These are phyloP conservation scores for Epinotia brunnichana DNA, from an alignment of 2,888 invertebrate species.

Conservation along the genomic window DNA sequence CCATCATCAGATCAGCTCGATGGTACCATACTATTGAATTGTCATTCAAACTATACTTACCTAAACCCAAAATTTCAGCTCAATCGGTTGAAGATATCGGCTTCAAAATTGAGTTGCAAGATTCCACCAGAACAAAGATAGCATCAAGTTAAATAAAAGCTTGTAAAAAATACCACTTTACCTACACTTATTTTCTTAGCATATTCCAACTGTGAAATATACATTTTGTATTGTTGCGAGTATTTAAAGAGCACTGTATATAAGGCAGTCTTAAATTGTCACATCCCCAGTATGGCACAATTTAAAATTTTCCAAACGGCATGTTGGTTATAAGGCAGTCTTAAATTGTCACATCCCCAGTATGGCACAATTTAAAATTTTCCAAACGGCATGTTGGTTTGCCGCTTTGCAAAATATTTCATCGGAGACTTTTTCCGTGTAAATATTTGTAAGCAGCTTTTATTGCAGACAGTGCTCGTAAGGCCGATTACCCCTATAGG, in stretches of 20 bases:
- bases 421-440: conserved; percentile 51
- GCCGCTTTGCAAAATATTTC: conserved; percentile 45
- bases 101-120: no score
- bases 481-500: conserved; percentile 53
- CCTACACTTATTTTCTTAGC: background rate
- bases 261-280: conserved; percentile 9
- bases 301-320: conserved; percentile 14
- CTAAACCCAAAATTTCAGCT: no score
- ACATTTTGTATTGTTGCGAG: background rate
- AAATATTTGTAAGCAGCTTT: conserved; percentile 57
- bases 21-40: no score
- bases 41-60: no score
- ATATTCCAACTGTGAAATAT: background rate
- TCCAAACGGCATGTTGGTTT: conserved; percentile 16
- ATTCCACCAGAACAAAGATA: no score
- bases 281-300: background rate
- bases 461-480: conserved; percentile 52
- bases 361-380: conserved; percentile 12
- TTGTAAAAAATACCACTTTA: no score
- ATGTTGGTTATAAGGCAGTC: no score
- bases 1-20: no score
- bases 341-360: conserved; percentile 7
- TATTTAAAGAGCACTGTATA: background rate
- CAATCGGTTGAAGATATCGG: no score
- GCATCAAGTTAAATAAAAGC: no score